Evolutionary conservation across 2,113 vertebrate genomes (phyloP), one percentile per base, ranked within the genome.

Genomic region (Rattus rattus): DNA sequence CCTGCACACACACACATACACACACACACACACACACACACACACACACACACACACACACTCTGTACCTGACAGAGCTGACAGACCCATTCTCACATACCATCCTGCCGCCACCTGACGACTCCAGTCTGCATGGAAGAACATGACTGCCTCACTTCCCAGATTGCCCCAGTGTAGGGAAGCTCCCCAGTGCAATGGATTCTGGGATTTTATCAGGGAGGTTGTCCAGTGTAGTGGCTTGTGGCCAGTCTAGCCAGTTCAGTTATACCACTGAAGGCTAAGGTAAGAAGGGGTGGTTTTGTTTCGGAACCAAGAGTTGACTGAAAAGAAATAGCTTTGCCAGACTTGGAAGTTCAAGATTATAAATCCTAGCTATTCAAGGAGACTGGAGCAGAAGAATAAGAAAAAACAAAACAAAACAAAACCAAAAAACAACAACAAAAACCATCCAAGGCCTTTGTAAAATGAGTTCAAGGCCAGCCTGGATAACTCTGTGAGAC

Each of bases 211-310:
- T 30, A 2, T 2, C 39, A 85, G 63, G 49, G 90, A 19, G 33
- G 94, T 26, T 88, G 6, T 36, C 56, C 63, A 17, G 47, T 7
- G 17, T 65, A 67, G 54, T 7, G 63, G n/a, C 59, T 49, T 94
- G 61, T 47, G 76, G 76, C 20, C 33, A 88, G 22, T 39, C 52
- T 88, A 54, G 86, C 1, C 69, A 89, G 94, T 56, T 69, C 91
- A 94, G 65, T 65, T 77, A 49, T 2, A 39, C 22, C 19, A 84
- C 65, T 33, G n/a, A 94, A 92, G 43, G 92, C 86, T 91, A 87
- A 87, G 76, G 73, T 56, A 61, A 81, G 28, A 36, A 20, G 14
- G 61, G 17, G 49, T 86, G 65, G 11, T 72, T 88, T 88, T 56
- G 36, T 22, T 72, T 88, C 30, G 24, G 47, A 91, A 93, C 61